Conservation (phyloP, 2,888 invertebrate genomes). For the Cheilosia urbana region DNA sequence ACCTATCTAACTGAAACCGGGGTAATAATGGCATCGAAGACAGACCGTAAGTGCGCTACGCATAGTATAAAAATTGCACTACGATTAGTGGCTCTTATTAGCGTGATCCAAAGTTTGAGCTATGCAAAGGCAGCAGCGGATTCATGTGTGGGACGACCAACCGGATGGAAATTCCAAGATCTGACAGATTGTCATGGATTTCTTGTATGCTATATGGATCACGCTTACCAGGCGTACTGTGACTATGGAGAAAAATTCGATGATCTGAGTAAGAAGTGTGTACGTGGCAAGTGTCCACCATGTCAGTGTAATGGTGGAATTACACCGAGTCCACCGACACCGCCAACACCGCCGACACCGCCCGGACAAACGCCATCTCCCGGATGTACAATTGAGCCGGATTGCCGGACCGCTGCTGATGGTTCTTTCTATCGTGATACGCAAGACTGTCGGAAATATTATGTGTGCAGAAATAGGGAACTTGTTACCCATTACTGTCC, state of each 20-base stretch:
- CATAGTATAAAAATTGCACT: not conserved
- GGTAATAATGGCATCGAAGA: not conserved
- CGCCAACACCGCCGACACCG: not conserved
- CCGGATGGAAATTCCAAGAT: constrained; percentile 60
- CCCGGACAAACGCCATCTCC: constrained; percentile 5
- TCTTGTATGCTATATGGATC: constrained; percentile 54
- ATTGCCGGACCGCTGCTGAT: not conserved
- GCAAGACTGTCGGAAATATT: constrained; percentile 14
- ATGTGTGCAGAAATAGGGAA: constrained; percentile 16
- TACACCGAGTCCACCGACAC: not conserved
- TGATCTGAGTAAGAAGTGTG: constrained; percentile 17
- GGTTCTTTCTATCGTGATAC: constrained; percentile 18
- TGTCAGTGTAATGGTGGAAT: constrained; percentile 50
- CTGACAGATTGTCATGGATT: constrained; percentile 70
- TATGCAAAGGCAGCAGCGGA: not conserved
- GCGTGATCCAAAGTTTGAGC: constrained; percentile 7
- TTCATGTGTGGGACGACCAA: constrained; percentile 35
- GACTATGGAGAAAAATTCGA: constrained; percentile 58
- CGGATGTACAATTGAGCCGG: not conserved
- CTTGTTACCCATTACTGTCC: not conserved
- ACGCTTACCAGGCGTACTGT: constrained; percentile 46
- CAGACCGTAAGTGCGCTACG: not conserved
- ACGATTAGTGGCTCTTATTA: not conserved
- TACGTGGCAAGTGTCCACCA: constrained; percentile 72
- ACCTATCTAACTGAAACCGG: not conserved